A percentile compares a stretch with the other conserved stretches of the same genome.
Evolutionary conservation across 2,113 vertebrate species (phyloP).

Genomic region (Heterotis niloticus): DNA sequence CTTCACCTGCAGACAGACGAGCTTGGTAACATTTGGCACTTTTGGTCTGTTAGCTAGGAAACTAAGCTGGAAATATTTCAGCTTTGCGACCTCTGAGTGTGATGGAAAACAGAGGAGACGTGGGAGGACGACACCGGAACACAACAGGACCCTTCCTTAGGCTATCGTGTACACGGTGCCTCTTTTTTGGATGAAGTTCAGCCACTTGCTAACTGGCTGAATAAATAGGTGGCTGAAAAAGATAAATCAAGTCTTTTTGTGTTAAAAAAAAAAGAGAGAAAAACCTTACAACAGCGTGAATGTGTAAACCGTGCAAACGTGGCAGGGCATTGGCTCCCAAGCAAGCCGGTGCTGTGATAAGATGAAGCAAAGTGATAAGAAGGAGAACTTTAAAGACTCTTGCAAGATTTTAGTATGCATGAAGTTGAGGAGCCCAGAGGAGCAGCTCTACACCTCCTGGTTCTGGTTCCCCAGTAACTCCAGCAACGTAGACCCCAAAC

Average conservation of each 20-base stretch:
- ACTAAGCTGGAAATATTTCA: neutral
- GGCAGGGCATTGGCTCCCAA: neutral
- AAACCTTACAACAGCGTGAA: neutral
- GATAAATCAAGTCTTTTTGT: neutral
- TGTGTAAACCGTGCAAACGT: neutral
- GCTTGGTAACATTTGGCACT: conserved; percentile 24
- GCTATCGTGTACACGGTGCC: too few species aligned
- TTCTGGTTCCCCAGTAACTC: neutral
- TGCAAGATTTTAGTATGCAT: neutral
- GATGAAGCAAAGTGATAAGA: neutral
- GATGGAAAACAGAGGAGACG: neutral
- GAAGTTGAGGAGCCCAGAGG: neutral
- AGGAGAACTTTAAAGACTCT: neutral
- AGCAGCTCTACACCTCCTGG: neutral
- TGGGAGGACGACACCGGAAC: neutral
- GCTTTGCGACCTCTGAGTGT: neutral
- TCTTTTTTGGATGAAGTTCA: neutral
- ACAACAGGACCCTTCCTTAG: neutral
- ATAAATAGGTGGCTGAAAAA: neutral
- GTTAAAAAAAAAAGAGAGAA: neutral
- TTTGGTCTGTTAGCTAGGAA: neutral
- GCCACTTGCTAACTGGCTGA: neutral
- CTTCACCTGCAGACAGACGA: conserved; percentile 76
- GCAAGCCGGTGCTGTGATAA: neutral
- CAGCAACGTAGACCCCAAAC: neutral